These are phyloP conservation scores for Marcusenius ussheri DNA, from an alignment of 2,113 vertebrate species.

Conservation along the genomic window DNA sequence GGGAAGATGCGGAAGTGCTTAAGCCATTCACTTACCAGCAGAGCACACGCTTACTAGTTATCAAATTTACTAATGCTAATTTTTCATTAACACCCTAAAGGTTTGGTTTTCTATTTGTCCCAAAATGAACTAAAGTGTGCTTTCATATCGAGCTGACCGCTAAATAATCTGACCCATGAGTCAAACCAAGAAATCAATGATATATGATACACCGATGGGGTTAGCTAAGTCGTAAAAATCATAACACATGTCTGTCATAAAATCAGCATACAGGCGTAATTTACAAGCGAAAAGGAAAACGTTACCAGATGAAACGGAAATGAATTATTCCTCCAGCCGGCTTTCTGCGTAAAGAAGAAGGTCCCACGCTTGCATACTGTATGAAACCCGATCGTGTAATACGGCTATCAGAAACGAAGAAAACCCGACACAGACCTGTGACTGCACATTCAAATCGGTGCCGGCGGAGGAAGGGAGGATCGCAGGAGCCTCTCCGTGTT, in stretches of 20 bases:
- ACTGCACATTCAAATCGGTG: neutral
- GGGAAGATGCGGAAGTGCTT: neutral
- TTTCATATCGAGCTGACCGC: neutral
- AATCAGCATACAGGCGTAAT: neutral
- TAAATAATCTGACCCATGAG: neutral
- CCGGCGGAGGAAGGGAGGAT: neutral
- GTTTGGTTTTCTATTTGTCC: neutral
- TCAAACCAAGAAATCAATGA: neutral
- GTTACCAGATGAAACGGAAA: neutral
- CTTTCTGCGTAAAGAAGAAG: neutral
- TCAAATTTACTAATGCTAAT: neutral
- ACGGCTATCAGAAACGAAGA: neutral
- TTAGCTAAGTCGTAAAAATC: neutral
- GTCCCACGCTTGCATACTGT: neutral
- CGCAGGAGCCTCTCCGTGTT: neutral
- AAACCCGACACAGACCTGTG: neutral
- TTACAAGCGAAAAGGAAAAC: neutral
- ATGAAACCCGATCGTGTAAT: neutral
- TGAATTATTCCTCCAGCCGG: neutral
- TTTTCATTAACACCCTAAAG: neutral
- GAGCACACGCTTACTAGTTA: neutral
- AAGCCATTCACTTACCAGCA: neutral
- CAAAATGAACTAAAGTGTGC: neutral
- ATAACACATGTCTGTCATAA: neutral
- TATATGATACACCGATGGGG: neutral